Percentiles rank a stretch among this genome's conserved stretches.
Conservation (phyloP, 2,797 vertebrate genomes). For the Poeciliopsis paucimaculata region DNA sequence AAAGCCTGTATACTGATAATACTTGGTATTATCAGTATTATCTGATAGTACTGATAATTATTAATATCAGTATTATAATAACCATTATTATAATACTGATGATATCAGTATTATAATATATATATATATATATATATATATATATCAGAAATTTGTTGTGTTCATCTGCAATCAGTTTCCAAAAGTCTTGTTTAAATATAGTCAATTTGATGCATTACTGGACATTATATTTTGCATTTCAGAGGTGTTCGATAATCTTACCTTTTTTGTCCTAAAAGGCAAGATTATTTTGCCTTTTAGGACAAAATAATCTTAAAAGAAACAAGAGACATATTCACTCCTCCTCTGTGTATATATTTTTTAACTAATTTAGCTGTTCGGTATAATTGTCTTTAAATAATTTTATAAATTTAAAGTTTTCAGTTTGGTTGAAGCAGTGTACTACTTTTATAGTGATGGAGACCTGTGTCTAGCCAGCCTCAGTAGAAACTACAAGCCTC, state of each 20-base stretch:
- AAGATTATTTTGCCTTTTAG: not conserved
- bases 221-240: not conserved
- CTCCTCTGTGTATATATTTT: not conserved
- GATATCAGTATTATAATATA: too few species aligned
- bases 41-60: too few species aligned
- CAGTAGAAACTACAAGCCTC: slow-evolving; percentile 69
- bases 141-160: not conserved
- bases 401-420: not conserved
- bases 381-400: not conserved
- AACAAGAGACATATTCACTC: not conserved
- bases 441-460: slow-evolving; percentile 39
- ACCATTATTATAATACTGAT: too few species aligned
- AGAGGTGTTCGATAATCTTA: not conserved
- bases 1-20: not conserved
- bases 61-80: too few species aligned
- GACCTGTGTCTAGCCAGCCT: slow-evolving; percentile 65
- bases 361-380: not conserved
- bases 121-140: too few species aligned
- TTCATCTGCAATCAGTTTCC: not conserved
- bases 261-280: too few species aligned
- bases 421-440: not conserved
- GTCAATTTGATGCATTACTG: not conserved
- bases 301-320: not conserved
- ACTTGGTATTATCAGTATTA: too few species aligned
- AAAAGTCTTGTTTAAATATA: not conserved